Evolutionary conservation across 1,140 invertebrate species (phyloP), one percentile per base, ranked within the genome.

Genomic region (Heliconius hewitsoni): DNA sequence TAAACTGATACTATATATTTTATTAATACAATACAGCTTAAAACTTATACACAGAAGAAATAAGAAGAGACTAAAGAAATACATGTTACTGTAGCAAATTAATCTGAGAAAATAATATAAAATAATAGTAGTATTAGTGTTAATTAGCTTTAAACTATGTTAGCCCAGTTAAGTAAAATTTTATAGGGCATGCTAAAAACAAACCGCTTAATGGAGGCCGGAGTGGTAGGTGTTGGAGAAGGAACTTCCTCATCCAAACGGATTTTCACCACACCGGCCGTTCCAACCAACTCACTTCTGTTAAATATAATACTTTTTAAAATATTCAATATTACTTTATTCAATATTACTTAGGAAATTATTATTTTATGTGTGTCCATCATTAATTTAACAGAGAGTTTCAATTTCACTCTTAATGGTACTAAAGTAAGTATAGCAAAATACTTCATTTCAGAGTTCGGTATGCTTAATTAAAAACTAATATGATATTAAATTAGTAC

Each of bases 241-340:
- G 90, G 91, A 74, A 90, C 92, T 86, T 95, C 94, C 85, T 95
- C 94, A 84, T 95, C 94, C 84, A 93, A 92, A 81, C 89, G 92
- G 78, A 95, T 90, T 91, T 95, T 95, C 87, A 95, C 93, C 83
- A 95, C 93, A 89, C 94, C 94, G 71, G 94, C 93, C 77, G 92
- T 95, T 77, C 94, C 94, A 85, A 95, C 91, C 89, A 95, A 93
- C 88, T 95, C 94, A 93, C 92, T 94, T 94, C 94, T 93, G 92
- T 94, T 91, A 92, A 94, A 92, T 88, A 87, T 81, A 93, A 92
- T 60, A 79, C 72, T 27, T 81, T 74, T 81, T 74, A 71, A 73
- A 79, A 71, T 39, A 75, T 30, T 30, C 30, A 30, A 30, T 30
- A 30, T 30, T 1, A 1, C 1, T 30, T 1, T 30, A 30, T 30